These are phyloP conservation scores for Phymanthus crucifer DNA, from an alignment of 92 coral and sea anemone species.

Conservation along the genomic window DNA sequence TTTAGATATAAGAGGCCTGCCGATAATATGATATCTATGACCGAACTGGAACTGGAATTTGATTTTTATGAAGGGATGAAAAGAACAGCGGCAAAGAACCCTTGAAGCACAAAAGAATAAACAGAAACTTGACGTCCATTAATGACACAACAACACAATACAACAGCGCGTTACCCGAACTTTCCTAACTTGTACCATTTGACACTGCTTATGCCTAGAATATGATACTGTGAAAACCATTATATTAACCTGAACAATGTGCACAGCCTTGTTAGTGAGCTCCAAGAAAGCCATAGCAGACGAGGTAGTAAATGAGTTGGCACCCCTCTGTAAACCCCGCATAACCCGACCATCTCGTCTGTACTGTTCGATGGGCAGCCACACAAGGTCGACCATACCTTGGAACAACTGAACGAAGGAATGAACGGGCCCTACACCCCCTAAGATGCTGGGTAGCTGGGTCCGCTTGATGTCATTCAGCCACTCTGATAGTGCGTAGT, in stretches of 20 bases:
- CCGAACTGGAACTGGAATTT: no score
- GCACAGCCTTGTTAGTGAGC: slow-evolving; percentile 90
- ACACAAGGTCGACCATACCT: slow-evolving; percentile 92
- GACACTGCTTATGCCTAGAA: neutral
- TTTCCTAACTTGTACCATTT: neutral
- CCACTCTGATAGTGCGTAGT: slow-evolving; percentile 95
- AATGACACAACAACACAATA: no score
- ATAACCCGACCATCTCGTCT: slow-evolving; percentile 97
- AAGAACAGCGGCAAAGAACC: no score
- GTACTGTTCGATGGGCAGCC: slow-evolving; percentile 98
- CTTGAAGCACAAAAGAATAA: no score
- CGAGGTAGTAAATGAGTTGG: slow-evolving; percentile 95
- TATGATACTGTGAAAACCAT: neutral
- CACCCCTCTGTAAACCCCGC: slow-evolving; percentile 96
- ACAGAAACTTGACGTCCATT: no score
- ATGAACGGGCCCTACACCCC: slow-evolving; percentile 98
- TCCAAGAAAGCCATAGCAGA: slow-evolving; percentile 99
- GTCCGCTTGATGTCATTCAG: slow-evolving; percentile 85
- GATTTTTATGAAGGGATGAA: no score
- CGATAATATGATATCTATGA: no score
- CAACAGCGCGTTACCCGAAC: no score
- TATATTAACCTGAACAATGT: slow-evolving; percentile 76
- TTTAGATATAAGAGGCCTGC: no score
- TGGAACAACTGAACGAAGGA: slow-evolving; percentile 92
- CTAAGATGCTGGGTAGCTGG: slow-evolving; percentile 85